phyloP scores from a whole-genome alignment of 2,888 invertebrate species.

The Tridacna crocea region DNA sequence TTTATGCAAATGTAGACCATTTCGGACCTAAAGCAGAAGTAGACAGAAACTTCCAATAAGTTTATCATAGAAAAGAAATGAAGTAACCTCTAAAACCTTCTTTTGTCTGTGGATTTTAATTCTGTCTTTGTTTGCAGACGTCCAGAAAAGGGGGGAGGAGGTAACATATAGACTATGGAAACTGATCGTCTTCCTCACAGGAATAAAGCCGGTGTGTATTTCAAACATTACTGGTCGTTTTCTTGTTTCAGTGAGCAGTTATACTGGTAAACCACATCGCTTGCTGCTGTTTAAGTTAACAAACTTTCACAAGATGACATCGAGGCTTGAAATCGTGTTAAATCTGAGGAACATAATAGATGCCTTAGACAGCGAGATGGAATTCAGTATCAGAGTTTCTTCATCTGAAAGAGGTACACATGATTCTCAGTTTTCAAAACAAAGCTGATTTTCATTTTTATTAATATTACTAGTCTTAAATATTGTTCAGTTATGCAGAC shows the following conservation, averaged over 20 bases:
- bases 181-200: too few relatives aligned
- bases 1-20: too few relatives aligned
- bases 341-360: not conserved
- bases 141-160: not conserved
- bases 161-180: not conserved
- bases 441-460: not conserved
- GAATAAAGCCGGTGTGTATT: too few relatives aligned
- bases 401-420: not conserved
- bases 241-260: not conserved
- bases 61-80: too few relatives aligned
- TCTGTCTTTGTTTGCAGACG: not conserved
- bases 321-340: conserved; percentile 5
- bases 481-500: too few relatives aligned
- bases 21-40: too few relatives aligned
- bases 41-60: too few relatives aligned
- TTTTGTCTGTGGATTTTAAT: too few relatives aligned
- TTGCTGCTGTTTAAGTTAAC: conserved; percentile 1
- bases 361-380: not conserved
- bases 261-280: not conserved
- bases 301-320: not conserved
- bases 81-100: too few relatives aligned
- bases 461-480: too few relatives aligned
- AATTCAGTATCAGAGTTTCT: not conserved
- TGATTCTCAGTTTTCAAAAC: not conserved
- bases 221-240: not conserved